phyloP scores from a whole-genome alignment of 2,797 vertebrate genomes.

The Hypotaenidia okinawae region DNA sequence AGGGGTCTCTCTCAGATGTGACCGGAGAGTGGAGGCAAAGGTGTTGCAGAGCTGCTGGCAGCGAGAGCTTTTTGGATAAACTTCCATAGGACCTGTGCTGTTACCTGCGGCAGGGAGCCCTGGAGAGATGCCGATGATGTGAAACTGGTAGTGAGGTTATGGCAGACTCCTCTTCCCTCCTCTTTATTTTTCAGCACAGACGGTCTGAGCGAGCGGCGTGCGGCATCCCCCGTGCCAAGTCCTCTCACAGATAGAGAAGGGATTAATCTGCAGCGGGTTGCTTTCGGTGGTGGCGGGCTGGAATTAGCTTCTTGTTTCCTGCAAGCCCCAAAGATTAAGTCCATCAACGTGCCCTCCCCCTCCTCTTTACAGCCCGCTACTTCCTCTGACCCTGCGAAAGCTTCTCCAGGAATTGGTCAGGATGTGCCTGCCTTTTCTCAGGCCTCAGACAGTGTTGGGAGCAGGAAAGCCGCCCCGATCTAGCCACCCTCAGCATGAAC shows the following conservation, averaged over 20 bases:
- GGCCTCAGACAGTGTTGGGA: not conserved
- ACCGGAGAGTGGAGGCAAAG: fast-evolving
- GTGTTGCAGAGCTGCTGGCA: not conserved
- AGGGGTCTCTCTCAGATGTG: not conserved
- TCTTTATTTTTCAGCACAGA: not conserved
- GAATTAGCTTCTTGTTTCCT: conserved; percentile 58
- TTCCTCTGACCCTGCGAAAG: conserved; percentile 56
- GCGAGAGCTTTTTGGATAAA: not conserved
- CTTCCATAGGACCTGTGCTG: not conserved
- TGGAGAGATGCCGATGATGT: not conserved
- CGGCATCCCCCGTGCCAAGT: not conserved
- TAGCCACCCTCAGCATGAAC: not conserved
- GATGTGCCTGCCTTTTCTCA: conserved; percentile 58
- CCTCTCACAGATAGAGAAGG: not conserved
- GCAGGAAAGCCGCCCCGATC: not conserved
- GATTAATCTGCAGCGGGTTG: conserved; percentile 26
- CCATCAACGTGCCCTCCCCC: not conserved
- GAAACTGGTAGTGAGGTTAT: not conserved
- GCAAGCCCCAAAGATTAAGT: conserved; percentile 51
- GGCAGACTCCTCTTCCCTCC: not conserved
- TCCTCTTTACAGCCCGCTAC: not conserved
- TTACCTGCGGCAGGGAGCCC: not conserved
- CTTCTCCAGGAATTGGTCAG: conserved; percentile 45
- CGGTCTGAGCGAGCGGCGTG: fast-evolving
- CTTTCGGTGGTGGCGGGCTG: not conserved